phyloP scores from a whole-genome alignment of 2,797 vertebrate species.

The Chloroceryle inda region DNA sequence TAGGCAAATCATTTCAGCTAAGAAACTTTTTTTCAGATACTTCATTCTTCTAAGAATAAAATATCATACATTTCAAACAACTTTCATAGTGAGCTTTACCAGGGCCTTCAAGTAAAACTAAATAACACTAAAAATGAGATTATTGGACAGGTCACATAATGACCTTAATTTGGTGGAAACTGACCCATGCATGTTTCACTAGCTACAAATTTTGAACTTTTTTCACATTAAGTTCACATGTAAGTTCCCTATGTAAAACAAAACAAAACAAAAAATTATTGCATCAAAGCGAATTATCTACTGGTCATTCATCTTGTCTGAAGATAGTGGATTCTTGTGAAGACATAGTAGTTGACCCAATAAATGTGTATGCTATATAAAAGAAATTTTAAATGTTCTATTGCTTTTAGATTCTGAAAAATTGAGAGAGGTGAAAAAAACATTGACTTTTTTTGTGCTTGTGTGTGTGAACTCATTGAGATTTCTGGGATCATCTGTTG shows the following conservation, averaged over 20 bases:
- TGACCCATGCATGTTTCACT: background rate
- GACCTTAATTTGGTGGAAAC: background rate
- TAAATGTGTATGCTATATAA: background rate
- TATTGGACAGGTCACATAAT: background rate
- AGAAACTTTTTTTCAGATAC: background rate
- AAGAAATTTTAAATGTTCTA: background rate
- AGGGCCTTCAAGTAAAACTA: background rate
- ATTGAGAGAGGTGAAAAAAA: rapidly evolving
- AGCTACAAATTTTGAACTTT: background rate
- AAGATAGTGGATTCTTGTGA: background rate
- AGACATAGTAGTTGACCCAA: background rate
- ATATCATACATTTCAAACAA: background rate
- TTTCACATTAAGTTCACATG: background rate
- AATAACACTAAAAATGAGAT: background rate
- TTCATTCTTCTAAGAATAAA: background rate
- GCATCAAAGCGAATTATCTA: background rate
- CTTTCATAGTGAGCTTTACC: background rate
- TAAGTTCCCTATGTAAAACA: background rate
- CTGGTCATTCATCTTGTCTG: background rate
- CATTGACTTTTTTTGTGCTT: background rate
- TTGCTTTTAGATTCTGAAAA: background rate
- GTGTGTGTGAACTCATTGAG: background rate
- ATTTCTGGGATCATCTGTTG: background rate
- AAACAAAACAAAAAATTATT: background rate
- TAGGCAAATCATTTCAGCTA: background rate